Base-by-base conservation (phyloP, 2,888 invertebrate species). In the Acanthococcus lagerstroemiae region DNA sequence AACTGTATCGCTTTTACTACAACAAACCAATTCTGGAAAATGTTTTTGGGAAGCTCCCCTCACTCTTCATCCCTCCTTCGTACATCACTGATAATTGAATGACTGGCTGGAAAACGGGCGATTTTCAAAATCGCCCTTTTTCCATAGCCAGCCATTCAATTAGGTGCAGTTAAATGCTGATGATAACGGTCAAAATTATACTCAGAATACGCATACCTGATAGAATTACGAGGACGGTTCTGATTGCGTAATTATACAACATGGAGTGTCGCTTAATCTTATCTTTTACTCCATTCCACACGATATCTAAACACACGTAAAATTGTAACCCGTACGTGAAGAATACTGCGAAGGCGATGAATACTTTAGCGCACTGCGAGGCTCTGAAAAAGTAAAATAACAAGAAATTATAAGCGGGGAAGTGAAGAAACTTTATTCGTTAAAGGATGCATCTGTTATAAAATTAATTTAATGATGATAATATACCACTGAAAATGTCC, bases 241-340 rank as follows among this genome's bases (percentile, higher is more conserved):
- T 76, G 54, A 90, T 79, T 26, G 84, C 76, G 77, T 92, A 93
- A 76, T 94, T 90, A 4, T 69, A 69, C 17, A 72, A 54, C n/a
- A 57, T 68, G 12, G 68, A 65, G 55, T 83, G 82, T 73, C 85
- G 85, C 37, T 81, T 80, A 76, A 84, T 87, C 70, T 80, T 82
- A 0, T 88, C 84, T 74, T 90, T 87, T 61, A 95, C 79, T 60
- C 81, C 80, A 72, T 87, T 88, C 92, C 94, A 95, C 69, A 86
- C 86, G 71, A 97, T 93, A 73, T 91, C 90, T 66, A 95, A 81
- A 75, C 95, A 95, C 17, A 99, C 96, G 78, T 89, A 97, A 78
- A 96, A 95, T 78, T 97, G 96, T 21, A 99, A 83, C 7, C 93
- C 94, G 75, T 95, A 97, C 0, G 95, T 93, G 77, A 94, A 88